Conservation (phyloP, 2,113 vertebrate species). For the Oostethus manadensis region DNA sequence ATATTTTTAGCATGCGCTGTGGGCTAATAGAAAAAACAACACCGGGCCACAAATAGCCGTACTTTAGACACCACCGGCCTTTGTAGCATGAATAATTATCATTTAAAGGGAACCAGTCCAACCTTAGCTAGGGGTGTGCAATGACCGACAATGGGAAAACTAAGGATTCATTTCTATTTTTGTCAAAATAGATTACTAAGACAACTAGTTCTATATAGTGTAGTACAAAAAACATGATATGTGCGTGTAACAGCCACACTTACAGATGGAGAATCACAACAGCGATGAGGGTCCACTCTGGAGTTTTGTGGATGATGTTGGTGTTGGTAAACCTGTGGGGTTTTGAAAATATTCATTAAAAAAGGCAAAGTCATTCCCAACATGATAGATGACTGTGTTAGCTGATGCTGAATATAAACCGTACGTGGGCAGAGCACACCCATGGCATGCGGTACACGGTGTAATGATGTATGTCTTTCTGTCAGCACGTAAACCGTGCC, state of each 20-base stretch:
- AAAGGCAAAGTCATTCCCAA: neutral
- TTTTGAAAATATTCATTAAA: neutral
- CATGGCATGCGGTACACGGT: constrained; percentile 12
- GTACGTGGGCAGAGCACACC: constrained; percentile 4
- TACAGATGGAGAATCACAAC: constrained; percentile 70
- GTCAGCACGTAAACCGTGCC: constrained; percentile 21
- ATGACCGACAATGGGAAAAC: too few relatives aligned
- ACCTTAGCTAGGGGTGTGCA: too few relatives aligned
- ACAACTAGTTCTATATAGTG: too few relatives aligned
- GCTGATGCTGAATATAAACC: constrained; percentile 5
- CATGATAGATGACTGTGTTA: neutral
- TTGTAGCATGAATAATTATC: too few relatives aligned
- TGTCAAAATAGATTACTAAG: too few relatives aligned
- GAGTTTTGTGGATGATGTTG: constrained; percentile 72
- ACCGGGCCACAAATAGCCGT: too few relatives aligned
- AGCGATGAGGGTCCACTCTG: constrained; percentile 71
- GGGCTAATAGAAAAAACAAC: too few relatives aligned
- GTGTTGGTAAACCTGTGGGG: constrained; percentile 64
- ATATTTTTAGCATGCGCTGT: too few relatives aligned
- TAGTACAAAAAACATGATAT: too few relatives aligned
- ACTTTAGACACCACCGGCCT: too few relatives aligned
- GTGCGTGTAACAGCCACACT: constrained; percentile 37
- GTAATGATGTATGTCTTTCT: constrained; percentile 39
- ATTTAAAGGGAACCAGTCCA: too few relatives aligned
- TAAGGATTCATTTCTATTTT: too few relatives aligned